phyloP scores from a whole-genome alignment of 2,888 invertebrate genomes.

The Petrolisthes manimaculis region DNA sequence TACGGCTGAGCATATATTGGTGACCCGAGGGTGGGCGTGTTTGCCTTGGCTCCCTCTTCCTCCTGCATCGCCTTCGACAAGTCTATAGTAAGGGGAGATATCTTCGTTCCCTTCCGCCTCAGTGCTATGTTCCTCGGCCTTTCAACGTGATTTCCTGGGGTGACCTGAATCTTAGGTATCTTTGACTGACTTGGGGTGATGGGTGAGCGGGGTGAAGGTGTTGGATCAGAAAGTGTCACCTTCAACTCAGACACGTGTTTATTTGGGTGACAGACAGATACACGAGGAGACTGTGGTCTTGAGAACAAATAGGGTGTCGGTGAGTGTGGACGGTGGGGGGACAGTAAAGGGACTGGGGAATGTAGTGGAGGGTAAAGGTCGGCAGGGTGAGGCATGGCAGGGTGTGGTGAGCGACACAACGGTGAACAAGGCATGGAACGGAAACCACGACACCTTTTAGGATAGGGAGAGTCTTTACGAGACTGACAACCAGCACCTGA shows the following conservation, averaged over 20 bases:
- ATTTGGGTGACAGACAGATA: no score
- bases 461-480: constrained; percentile 48
- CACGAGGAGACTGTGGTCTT: background rate
- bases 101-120: constrained; percentile 17
- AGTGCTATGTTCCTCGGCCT: constrained; percentile 29
- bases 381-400: background rate
- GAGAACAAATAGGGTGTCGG: background rate
- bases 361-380: background rate
- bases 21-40: background rate
- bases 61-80: constrained; percentile 2
- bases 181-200: background rate
- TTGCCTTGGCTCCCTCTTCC: background rate
- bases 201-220: background rate
- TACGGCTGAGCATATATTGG: constrained; percentile 49
- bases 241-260: no score
- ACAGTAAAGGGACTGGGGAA: background rate
- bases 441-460: constrained; percentile 45
- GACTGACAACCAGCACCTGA: background rate
- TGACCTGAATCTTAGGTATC: background rate
- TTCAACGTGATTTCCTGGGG: background rate
- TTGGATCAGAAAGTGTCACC: background rate
- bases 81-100: constrained; percentile 24
- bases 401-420: background rate
- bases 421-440: constrained; percentile 40
- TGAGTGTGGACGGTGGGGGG: background rate